Conservation (phyloP, 2,113 vertebrate species). For the Camelus bactrianus region DNA sequence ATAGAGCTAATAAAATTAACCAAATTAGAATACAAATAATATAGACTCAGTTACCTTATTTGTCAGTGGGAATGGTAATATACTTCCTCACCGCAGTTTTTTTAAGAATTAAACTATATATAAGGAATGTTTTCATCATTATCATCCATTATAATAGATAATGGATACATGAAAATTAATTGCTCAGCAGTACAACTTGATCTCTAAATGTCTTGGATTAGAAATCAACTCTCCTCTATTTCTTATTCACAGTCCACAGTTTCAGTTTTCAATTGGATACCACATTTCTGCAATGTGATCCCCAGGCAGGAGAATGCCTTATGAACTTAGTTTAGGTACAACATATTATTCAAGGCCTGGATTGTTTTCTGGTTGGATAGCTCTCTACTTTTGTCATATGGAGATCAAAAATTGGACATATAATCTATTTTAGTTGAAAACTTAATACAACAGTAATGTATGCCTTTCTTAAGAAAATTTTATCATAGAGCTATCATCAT, state of each 20-base stretch:
- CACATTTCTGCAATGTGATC: not conserved
- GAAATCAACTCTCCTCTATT: not conserved
- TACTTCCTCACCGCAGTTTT: not conserved
- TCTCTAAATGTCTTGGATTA: not conserved
- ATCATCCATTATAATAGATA: conserved; percentile 25
- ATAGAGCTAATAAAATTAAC: not conserved
- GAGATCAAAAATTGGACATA: conserved; percentile 10
- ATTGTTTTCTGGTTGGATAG: not conserved
- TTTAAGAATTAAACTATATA: conserved; percentile 9
- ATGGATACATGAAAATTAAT: not conserved
- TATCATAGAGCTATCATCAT: conserved; percentile 1
- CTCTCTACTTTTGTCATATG: conserved; percentile 30
- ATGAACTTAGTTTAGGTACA: not conserved
- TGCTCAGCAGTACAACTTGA: not conserved
- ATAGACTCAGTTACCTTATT: not conserved
- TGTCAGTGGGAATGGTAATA: not conserved
- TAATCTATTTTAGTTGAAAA: conserved; percentile 42
- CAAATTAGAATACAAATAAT: not conserved
- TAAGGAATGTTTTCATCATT: not conserved
- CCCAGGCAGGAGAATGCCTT: not conserved
- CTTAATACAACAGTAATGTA: not conserved
- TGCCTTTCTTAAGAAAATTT: not conserved
- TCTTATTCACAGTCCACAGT: conserved; percentile 1
- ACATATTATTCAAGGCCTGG: not conserved
- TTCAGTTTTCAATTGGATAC: not conserved